Evolutionary conservation across 2,888 invertebrate species (phyloP), one percentile per base, ranked within the genome.

Genomic region (Drosophila fungiperda): DNA sequence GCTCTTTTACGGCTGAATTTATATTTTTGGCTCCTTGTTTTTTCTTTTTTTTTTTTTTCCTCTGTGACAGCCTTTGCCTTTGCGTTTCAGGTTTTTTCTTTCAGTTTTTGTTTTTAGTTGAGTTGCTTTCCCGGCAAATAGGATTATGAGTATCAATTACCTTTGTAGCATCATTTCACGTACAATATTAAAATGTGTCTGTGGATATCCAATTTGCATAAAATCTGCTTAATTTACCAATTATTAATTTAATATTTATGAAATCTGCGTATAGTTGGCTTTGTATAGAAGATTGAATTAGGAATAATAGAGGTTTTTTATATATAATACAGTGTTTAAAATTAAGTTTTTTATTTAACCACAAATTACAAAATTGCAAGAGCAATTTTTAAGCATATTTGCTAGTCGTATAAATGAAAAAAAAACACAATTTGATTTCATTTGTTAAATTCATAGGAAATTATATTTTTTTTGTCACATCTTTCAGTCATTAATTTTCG

Each of bases 1-100:
- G 87, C 87, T 90, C 90, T 87, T 87, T 87, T 87, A 87, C 87
- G 90, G 82, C 78, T 61, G 59, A 90, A 86, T 87, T 87, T 90
- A 87, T 90, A 90, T 67, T 68, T 67, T 66, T 60, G 62, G 53
- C 76, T 69, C 20, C 64, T 58, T 36, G 57, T 23, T 52, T 40
- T 7, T 3, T 23, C 26, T 9, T 23, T 26, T 9, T 32, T 20
- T 3, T 3, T 26, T 4, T 23, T 32, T 6, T 32, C 17, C 45
- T 40, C 20, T 26, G 49, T 45, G 26, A 23, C 7, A 32, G 45
- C 12, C n/a, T 45, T 65, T 38, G 45, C 20, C n/a, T 48, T 65
- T 61, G 23, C 38, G 0, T 33, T 17, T 29, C 40, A 40, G n/a
- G 9, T 40, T n/a, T 40, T n/a, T n/a, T 4, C 33, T 29, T 15